phyloP scores from a whole-genome alignment of 2,797 vertebrate genomes.

The Alouatta caraya region DNA sequence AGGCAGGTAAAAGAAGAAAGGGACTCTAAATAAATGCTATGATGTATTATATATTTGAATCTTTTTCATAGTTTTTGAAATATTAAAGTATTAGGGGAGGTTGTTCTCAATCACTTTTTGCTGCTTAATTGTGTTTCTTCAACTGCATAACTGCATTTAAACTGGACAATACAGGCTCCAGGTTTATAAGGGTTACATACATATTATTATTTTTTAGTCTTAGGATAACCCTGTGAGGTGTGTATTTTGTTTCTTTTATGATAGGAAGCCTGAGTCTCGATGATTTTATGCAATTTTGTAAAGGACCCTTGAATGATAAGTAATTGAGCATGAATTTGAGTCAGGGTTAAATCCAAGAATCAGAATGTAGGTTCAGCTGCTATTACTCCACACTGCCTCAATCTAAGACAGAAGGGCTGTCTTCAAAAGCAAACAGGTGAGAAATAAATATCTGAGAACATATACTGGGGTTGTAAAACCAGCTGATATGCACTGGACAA shows the following conservation, averaged over 20 bases:
- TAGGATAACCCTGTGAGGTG: not conserved
- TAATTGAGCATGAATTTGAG: not conserved
- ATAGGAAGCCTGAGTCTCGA: not conserved
- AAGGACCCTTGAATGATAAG: not conserved
- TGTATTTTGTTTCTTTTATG: not conserved
- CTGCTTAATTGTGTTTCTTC: not conserved
- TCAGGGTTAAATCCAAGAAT: not conserved
- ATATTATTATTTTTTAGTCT: not conserved
- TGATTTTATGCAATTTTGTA: not conserved
- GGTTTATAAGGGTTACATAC: not conserved
- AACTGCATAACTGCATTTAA: not conserved
- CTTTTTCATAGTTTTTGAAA: not conserved
- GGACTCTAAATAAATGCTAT: not conserved
- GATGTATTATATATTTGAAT: not conserved
- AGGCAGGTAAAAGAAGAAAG: not conserved
- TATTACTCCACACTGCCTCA: not conserved
- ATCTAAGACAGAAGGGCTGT: not conserved
- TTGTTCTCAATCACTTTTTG: not conserved
- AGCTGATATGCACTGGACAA: not conserved
- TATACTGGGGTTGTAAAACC: accelerated
- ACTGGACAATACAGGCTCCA: not conserved
- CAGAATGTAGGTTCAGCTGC: not conserved
- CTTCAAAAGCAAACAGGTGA: not conserved
- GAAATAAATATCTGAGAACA: not conserved
- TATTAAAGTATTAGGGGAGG: not conserved